phyloP scores from a whole-genome alignment of 1,140 invertebrate genomes.

The Rhagoletis pomonella region DNA sequence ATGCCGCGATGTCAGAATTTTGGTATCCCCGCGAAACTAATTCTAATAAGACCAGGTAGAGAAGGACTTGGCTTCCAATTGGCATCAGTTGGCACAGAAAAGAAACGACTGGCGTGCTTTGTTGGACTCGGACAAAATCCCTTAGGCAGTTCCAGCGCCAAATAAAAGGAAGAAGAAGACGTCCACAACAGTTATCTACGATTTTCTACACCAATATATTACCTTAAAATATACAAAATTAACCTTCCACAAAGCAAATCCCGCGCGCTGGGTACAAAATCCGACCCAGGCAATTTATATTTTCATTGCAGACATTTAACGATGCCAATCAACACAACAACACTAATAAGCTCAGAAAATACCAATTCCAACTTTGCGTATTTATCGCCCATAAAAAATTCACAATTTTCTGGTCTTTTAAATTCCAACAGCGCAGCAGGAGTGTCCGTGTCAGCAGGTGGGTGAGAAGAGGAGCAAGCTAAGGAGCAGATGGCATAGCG shows the following conservation, averaged over 20 bases:
- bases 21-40: too few species aligned
- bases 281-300: not conserved
- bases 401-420: slow-evolving; percentile 35
- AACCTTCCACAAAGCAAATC: not conserved
- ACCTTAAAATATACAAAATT: not conserved
- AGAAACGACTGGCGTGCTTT: too few species aligned
- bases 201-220: too few species aligned
- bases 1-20: too few species aligned
- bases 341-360: slow-evolving; percentile 19
- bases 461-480: not conserved
- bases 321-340: slow-evolving; percentile 35
- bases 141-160: too few species aligned
- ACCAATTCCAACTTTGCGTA: slow-evolving; percentile 40
- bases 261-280: not conserved
- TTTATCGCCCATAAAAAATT: slow-evolving; percentile 45
- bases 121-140: too few species aligned
- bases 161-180: too few species aligned
- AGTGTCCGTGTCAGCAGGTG: not conserved
- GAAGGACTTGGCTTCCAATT: too few species aligned
- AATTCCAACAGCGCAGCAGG: not conserved
- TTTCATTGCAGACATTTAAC: slow-evolving; percentile 29
- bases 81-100: too few species aligned
- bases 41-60: too few species aligned
- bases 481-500: not conserved
- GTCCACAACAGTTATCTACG: too few species aligned